These are phyloP conservation scores for Folsomia candida DNA, from an alignment of 2,888 invertebrate species.

Conservation along the genomic window DNA sequence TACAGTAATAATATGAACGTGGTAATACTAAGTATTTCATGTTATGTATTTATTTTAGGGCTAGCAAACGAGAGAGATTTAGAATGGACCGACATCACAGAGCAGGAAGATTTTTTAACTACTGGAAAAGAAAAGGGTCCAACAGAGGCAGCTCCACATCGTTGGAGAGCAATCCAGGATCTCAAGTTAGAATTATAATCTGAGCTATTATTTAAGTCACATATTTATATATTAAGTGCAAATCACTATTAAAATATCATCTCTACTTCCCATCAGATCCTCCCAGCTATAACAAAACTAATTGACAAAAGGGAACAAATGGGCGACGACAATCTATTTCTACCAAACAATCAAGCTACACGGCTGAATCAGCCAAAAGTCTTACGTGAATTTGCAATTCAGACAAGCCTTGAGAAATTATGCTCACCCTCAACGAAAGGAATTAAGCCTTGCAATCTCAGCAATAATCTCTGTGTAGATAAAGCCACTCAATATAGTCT, in stretches of 20 bases:
- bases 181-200: slow-evolving; percentile 58
- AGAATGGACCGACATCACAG: neutral
- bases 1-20: too few relatives aligned
- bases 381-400: slow-evolving; percentile 40
- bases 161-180: slow-evolving; percentile 72
- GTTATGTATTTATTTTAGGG: too few relatives aligned
- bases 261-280: slow-evolving; percentile 29
- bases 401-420: slow-evolving; percentile 48
- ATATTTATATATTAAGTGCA: neutral
- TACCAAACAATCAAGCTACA: slow-evolving; percentile 18
- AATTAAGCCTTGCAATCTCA: slow-evolving; percentile 26
- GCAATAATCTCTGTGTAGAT: slow-evolving; percentile 34
- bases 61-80: neutral
- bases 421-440: slow-evolving; percentile 6
- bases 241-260: neutral
- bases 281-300: slow-evolving; percentile 46
- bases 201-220: neutral
- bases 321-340: slow-evolving; percentile 22
- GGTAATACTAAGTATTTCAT: too few relatives aligned
- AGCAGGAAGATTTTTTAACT: neutral
- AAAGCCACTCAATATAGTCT: slow-evolving; percentile 46
- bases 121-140: neutral
- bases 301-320: slow-evolving; percentile 37
- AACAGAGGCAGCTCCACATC: slow-evolving; percentile 70
- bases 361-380: slow-evolving; percentile 29